A percentile compares a stretch with the other conserved stretches of the same genome.
Evolutionary conservation across 2,888 invertebrate species (phyloP).

Genomic region (Drosophila barbarae): DNA sequence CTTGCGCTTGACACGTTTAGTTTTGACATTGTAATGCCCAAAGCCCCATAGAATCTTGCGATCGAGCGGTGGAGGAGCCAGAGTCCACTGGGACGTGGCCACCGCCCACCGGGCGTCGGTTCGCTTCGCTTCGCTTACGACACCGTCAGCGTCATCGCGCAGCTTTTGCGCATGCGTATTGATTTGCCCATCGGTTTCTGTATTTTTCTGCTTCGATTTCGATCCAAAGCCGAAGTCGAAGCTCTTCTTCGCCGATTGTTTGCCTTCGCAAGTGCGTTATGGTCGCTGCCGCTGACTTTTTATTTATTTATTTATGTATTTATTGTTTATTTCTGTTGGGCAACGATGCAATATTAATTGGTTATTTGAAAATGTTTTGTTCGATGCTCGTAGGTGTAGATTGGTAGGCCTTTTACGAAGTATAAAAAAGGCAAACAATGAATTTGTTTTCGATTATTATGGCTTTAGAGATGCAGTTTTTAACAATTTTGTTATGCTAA

Average conservation of each 20-base stretch:
- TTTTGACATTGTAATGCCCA: constrained; percentile 72
- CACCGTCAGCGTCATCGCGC: constrained; percentile 33
- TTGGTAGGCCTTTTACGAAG: not conserved
- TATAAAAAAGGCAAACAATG: not conserved
- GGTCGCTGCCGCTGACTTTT: constrained; percentile 15
- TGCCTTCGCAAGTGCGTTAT: constrained; percentile 45
- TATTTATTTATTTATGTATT: constrained; percentile 28
- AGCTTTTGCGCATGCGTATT: constrained; percentile 63
- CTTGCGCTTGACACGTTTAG: constrained; percentile 60
- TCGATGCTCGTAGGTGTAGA: not conserved
- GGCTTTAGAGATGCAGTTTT: not conserved
- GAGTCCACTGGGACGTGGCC: constrained; percentile 1
- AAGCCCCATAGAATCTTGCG: constrained; percentile 63
- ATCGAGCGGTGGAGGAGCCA: constrained; percentile 16
- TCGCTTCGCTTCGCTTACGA: constrained; percentile 37
- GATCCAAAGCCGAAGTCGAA: not conserved
- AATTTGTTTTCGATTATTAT: not conserved
- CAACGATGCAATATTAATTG: constrained; percentile 58
- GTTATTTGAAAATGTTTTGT: constrained; percentile 37
- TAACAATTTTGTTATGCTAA: not conserved
- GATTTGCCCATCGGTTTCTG: constrained; percentile 32
- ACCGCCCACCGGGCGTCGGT: constrained; percentile 7
- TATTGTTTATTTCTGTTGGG: constrained; percentile 45
- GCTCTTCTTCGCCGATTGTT: constrained; percentile 23
- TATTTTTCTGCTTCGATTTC: constrained; percentile 29